Conservation (phyloP, 2,797 vertebrate species). For the Mus caroli region DNA sequence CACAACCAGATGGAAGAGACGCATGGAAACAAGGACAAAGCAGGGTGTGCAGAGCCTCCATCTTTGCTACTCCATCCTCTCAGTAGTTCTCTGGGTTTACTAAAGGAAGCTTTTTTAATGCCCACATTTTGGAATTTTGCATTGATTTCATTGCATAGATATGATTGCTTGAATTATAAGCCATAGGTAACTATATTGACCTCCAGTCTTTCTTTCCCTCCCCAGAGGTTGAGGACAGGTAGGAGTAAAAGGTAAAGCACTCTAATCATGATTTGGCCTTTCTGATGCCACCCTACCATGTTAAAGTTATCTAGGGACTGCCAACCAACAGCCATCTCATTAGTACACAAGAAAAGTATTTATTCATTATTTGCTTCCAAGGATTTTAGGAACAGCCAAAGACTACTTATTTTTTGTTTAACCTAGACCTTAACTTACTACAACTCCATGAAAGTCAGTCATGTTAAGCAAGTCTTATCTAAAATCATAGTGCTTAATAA, state of each 20-base stretch:
- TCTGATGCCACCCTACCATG: background rate
- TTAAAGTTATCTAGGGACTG: background rate
- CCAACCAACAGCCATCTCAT: background rate
- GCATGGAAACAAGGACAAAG: no score
- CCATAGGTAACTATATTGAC: background rate
- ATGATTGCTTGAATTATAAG: background rate
- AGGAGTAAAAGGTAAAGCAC: background rate
- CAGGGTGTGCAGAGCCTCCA: background rate
- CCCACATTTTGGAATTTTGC: background rate
- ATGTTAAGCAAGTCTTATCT: background rate
- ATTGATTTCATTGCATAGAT: background rate
- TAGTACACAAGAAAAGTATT: background rate
- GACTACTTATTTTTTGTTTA: background rate
- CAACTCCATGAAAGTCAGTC: background rate
- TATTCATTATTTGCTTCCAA: background rate
- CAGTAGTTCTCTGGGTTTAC: background rate
- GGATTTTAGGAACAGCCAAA: background rate
- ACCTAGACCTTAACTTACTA: background rate
- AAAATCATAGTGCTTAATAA: background rate
- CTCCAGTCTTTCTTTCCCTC: no score
- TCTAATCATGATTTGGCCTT: background rate
- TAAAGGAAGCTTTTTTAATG: background rate
- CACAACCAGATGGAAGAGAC: background rate
- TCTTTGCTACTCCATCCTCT: background rate
- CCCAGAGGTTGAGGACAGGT: background rate